A percentile compares a stretch with the other conserved stretches of the same genome.
These are phyloP conservation scores for Zeuzera pyrina DNA, from an alignment of 2,888 invertebrate species.

Conservation along the genomic window DNA sequence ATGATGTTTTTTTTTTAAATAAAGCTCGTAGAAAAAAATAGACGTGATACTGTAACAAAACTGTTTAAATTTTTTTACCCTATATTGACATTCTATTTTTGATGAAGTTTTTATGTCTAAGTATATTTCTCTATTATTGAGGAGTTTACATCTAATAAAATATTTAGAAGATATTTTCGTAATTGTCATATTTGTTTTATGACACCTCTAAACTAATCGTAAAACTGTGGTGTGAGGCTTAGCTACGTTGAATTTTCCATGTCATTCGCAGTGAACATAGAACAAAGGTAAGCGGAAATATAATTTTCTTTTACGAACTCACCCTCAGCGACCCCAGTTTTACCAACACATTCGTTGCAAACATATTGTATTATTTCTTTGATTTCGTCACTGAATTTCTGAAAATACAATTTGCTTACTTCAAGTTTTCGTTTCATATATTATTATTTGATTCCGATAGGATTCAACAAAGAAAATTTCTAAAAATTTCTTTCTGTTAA, in stretches of 20 bases:
- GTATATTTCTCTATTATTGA: too few relatives aligned
- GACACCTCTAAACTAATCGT: too few relatives aligned
- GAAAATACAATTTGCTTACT: constrained; percentile 29
- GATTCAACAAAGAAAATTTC: too few relatives aligned
- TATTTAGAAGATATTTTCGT: too few relatives aligned
- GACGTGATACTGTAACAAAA: constrained; percentile 8
- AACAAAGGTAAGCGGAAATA: constrained; percentile 54
- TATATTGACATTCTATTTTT: too few relatives aligned
- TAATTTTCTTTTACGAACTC: constrained; percentile 48
- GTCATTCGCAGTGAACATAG: constrained; percentile 47
- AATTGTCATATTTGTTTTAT: too few relatives aligned
- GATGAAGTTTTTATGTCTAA: too few relatives aligned
- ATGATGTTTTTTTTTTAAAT: constrained; percentile 38
- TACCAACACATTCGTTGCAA: constrained; percentile 62
- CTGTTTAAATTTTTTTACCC: constrained; percentile 3
- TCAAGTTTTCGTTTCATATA: neutral
- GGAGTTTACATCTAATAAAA: too few relatives aligned
- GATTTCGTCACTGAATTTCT: constrained; percentile 68
- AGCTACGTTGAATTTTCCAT: constrained; percentile 43
- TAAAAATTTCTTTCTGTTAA: too few relatives aligned
- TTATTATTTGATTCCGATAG: too few relatives aligned
- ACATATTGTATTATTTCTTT: constrained; percentile 65
- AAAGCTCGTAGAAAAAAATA: constrained; percentile 12
- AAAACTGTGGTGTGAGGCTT: constrained; percentile 25
- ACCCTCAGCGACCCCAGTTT: constrained; percentile 65